Conservation (phyloP, 2,888 invertebrate genomes). For the Sturmia bella region DNA sequence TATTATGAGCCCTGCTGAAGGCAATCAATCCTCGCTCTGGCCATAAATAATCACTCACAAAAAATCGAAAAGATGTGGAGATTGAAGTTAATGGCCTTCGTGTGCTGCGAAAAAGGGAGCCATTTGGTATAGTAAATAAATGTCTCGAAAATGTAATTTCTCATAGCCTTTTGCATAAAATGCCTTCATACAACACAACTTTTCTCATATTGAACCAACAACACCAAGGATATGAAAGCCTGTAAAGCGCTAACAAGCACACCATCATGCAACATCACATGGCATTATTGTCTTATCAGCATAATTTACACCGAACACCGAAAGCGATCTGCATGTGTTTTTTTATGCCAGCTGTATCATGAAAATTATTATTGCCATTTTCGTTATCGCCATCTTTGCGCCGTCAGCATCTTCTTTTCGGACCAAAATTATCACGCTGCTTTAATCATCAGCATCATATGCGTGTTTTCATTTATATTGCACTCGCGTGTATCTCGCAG, state of each 20-base stretch:
- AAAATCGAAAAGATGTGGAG: too few relatives aligned
- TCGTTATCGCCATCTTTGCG: constrained; percentile 15
- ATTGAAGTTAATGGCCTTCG: too few relatives aligned
- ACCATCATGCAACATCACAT: constrained; percentile 24
- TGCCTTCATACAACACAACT: too few relatives aligned
- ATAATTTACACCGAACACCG: constrained; percentile 25
- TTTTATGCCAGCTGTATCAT: constrained; percentile 37
- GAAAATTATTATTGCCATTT: constrained; percentile 21
- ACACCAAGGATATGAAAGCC: background rate
- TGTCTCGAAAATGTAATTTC: too few relatives aligned
- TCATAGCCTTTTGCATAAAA: too few relatives aligned
- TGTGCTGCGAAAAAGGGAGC: too few relatives aligned
- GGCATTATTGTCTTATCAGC: constrained; percentile 36
- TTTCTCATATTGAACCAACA: too few relatives aligned
- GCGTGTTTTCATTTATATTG: constrained; percentile 29
- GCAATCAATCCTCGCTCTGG: too few relatives aligned
- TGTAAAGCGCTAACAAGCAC: background rate
- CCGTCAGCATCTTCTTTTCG: constrained; percentile 4
- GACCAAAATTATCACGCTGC: constrained; percentile 11
- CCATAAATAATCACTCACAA: too few relatives aligned
- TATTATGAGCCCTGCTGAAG: too few relatives aligned
- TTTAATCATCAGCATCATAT: constrained; percentile 11
- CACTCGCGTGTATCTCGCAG: constrained; percentile 5
- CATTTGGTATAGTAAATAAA: too few relatives aligned
- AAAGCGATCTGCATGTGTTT: constrained; percentile 40